Percentiles rank a stretch among this genome's conserved stretches.
Evolutionary conservation across 92 coral and sea anemone species (phyloP).

Genomic region (Chrysogorgia sp.): DNA sequence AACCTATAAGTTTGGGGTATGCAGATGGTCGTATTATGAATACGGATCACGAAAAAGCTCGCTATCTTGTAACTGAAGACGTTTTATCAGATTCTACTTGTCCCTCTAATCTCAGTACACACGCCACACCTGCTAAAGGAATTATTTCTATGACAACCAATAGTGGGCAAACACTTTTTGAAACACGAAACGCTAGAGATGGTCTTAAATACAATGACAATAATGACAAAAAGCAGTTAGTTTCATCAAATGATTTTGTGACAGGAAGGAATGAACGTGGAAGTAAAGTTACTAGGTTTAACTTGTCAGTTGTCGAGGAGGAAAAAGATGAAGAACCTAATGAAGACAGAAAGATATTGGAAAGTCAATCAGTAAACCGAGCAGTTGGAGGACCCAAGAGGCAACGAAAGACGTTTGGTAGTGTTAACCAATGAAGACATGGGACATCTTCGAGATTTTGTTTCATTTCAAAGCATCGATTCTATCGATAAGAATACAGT

Average conservation of each 20-base stretch:
- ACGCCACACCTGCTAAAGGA: not conserved
- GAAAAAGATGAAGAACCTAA: constrained; percentile 1
- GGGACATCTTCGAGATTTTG: no score
- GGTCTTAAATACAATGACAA: not conserved
- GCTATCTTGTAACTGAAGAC: not conserved
- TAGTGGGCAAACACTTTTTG: not conserved
- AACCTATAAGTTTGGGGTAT: no score
- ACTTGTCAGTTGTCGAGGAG: constrained; percentile 27
- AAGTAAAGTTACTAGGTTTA: constrained; percentile 18
- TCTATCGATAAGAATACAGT: no score
- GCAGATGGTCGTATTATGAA: no score
- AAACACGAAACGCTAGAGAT: not conserved
- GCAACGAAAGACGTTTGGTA: constrained; percentile 63
- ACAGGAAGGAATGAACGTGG: constrained; percentile 15
- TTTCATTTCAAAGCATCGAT: no score
- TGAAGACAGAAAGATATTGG: no score
- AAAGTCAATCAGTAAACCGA: constrained; percentile 59
- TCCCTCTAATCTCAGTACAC: not conserved
- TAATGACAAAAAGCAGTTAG: not conserved
- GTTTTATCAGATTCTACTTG: not conserved
- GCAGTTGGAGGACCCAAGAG: constrained; percentile 64
- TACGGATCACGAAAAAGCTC: no score
- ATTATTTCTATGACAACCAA: not conserved
- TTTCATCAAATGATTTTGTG: not conserved
- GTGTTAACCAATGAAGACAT: no score